These are phyloP conservation scores for Ara ararauna DNA, from an alignment of 2,797 vertebrate genomes.

Conservation along the genomic window DNA sequence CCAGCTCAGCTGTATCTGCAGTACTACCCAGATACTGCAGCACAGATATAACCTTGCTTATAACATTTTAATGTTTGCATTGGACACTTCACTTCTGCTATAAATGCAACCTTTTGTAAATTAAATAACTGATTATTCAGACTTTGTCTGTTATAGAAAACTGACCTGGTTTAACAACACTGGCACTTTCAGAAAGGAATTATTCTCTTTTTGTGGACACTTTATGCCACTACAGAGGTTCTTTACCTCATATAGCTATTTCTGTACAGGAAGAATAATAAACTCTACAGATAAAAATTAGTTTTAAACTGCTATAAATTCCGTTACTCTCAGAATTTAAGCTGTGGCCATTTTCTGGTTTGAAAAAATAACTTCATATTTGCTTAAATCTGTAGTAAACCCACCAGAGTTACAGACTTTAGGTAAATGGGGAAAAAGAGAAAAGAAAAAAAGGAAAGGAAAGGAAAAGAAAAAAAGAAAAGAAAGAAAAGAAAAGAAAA, in stretches of 20 bases:
- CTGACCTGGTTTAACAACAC: background rate
- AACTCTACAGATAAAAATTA: background rate
- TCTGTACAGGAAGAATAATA: background rate
- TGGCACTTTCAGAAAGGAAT: background rate
- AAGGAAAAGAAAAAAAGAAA: too few species aligned
- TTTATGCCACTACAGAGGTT: background rate
- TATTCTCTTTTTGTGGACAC: background rate
- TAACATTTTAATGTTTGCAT: background rate
- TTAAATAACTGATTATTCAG: background rate
- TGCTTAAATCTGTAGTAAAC: background rate
- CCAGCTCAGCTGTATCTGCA: background rate
- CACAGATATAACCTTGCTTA: background rate
- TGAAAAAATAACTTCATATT: background rate
- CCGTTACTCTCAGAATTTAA: background rate
- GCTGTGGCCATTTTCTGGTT: background rate
- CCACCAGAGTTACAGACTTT: background rate
- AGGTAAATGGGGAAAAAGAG: background rate
- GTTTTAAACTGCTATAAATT: background rate
- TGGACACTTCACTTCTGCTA: background rate
- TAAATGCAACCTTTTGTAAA: background rate
- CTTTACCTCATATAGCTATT: background rate
- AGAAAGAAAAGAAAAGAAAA: too few species aligned
- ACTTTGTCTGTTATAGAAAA: background rate
- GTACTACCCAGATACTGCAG: background rate
- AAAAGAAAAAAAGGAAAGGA: too few species aligned